A percentile compares a stretch with the other conserved stretches of the same genome.
Evolutionary conservation across 2,797 vertebrate species (phyloP).

Genomic region (Cossypha caffra): DNA sequence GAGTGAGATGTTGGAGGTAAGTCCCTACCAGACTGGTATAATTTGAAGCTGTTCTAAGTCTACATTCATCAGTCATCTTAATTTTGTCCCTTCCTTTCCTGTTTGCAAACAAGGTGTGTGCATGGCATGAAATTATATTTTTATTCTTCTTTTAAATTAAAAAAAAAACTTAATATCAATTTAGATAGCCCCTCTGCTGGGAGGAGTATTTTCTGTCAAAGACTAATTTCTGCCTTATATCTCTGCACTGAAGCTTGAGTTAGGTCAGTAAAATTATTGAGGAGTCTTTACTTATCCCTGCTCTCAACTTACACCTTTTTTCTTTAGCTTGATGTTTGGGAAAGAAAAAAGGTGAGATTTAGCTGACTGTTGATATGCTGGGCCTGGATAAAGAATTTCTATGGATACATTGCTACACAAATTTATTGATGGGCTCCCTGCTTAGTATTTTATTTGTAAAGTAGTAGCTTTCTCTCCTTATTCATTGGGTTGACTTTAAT

Average conservation of each 20-base stretch:
- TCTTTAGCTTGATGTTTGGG: not conserved
- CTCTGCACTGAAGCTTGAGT: not conserved
- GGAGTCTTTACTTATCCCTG: not conserved
- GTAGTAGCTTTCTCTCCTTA: not conserved
- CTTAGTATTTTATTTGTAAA: not conserved
- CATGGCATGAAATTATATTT: not conserved
- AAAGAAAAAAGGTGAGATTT: not conserved
- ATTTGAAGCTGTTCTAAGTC: not conserved
- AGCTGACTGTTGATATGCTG: not conserved
- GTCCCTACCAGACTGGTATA: not conserved
- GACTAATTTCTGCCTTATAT: not conserved
- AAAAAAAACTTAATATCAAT: not conserved
- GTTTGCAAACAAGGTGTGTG: not conserved
- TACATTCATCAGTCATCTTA: not conserved
- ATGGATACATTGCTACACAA: not conserved
- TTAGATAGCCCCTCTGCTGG: not conserved
- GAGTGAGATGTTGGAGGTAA: slow-evolving; percentile 98
- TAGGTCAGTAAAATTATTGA: not conserved
- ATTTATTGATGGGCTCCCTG: not conserved
- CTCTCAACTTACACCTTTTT: not conserved
- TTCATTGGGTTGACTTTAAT: not conserved
- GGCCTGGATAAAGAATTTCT: not conserved
- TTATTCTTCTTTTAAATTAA: not conserved
- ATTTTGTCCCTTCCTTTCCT: not conserved
- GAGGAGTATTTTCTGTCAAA: not conserved